These are phyloP conservation scores for Colletes collaris DNA, from an alignment of 2,888 invertebrate genomes.

Conservation along the genomic window DNA sequence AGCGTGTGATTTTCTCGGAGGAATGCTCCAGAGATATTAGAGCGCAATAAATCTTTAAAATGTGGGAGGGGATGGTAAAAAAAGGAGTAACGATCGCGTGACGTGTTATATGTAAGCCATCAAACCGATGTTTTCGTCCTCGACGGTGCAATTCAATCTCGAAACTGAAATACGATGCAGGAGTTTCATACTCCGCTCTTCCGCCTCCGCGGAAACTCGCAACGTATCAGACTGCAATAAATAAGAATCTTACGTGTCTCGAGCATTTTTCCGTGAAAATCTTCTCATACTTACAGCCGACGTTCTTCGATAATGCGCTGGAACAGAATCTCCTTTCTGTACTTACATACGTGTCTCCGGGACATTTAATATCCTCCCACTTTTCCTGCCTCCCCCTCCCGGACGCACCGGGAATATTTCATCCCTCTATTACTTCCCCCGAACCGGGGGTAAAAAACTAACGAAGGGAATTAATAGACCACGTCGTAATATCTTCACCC, in stretches of 20 bases:
- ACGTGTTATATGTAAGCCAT: conserved; percentile 5
- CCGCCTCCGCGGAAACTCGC: background rate
- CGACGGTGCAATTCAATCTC: background rate
- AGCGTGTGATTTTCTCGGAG: too few species aligned
- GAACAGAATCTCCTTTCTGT: conserved; percentile 26
- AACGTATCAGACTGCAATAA: conserved; percentile 34
- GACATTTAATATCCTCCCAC: conserved; percentile 51
- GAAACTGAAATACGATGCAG: background rate
- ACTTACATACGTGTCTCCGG: conserved; percentile 23
- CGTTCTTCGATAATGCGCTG: conserved; percentile 33
- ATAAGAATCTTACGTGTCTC: conserved; percentile 39
- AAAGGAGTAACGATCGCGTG: too few species aligned
- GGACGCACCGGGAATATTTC: conserved; percentile 29
- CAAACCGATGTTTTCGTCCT: background rate
- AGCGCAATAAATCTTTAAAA: too few species aligned
- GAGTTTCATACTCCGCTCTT: conserved; percentile 12
- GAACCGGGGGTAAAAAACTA: background rate
- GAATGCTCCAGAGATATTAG: too few species aligned
- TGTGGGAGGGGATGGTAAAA: too few species aligned
- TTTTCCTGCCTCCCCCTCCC: background rate
- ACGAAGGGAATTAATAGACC: too few species aligned
- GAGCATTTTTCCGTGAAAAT: conserved; percentile 13
- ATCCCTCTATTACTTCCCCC: conserved; percentile 20
- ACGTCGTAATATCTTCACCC: too few species aligned
- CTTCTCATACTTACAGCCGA: conserved; percentile 22